These are phyloP conservation scores for Oenanthe oenanthe DNA, from an alignment of 2,113 vertebrate species.

Conservation along the genomic window DNA sequence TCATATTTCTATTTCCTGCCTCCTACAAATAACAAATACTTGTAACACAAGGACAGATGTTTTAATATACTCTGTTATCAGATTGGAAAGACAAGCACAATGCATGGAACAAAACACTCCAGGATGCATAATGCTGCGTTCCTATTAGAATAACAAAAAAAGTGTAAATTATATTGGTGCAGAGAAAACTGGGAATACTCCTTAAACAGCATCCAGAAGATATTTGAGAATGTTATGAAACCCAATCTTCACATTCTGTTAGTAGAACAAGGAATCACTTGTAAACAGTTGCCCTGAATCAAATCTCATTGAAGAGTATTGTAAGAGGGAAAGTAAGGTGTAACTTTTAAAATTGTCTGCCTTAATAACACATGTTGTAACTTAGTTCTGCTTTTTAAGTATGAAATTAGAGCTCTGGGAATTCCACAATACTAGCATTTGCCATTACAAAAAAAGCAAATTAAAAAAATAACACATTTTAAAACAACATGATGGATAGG, in stretches of 20 bases:
- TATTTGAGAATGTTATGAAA: conserved; percentile 3
- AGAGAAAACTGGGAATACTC: not conserved
- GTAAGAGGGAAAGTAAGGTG: not conserved
- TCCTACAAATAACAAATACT: conserved; percentile 59
- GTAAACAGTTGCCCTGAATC: not conserved
- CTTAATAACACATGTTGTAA: not conserved
- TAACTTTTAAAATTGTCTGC: not conserved
- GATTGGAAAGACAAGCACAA: conserved; percentile 37
- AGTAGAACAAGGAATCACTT: not conserved
- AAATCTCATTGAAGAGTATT: not conserved
- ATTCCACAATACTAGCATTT: not conserved
- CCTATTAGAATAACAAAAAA: conserved; percentile 31
- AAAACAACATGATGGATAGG: not conserved
- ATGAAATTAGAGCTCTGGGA: not conserved
- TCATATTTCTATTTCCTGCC: conserved; percentile 41
- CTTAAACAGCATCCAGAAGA: not conserved
- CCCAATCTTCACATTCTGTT: not conserved
- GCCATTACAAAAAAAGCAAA: not conserved
- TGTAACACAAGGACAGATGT: conserved; percentile 54
- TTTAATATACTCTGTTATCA: conserved; percentile 50
- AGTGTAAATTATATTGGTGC: not conserved
- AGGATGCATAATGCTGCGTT: not conserved
- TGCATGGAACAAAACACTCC: not conserved
- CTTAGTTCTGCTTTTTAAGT: not conserved
- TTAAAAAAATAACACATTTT: not conserved